Evolutionary conservation across 2,888 invertebrate genomes (phyloP).

Genomic region (Metalampra italica): DNA sequence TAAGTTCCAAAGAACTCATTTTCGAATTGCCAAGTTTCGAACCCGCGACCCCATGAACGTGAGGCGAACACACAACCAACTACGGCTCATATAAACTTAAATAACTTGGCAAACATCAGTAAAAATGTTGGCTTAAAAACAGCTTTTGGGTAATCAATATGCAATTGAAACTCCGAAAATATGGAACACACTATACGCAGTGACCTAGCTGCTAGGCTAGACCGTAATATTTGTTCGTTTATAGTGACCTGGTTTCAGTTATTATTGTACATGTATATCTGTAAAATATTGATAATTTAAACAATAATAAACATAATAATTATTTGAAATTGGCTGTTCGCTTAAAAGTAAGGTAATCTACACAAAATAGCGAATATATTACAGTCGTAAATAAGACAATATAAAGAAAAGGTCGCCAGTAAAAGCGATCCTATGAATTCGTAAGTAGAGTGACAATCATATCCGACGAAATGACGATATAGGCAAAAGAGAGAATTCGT

Average conservation of each 20-base stretch:
- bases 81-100: no score
- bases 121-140: constrained; percentile 4
- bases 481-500: no score
- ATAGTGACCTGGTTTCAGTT: no score
- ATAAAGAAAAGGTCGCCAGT: constrained; percentile 31
- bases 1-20: no score
- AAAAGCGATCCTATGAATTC: constrained; percentile 29
- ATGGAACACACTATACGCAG: constrained; percentile 3
- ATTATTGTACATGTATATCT: no score
- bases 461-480: not conserved
- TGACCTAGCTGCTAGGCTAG: constrained; percentile 3
- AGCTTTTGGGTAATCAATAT: constrained; percentile 5
- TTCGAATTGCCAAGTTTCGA: no score
- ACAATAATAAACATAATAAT: no score
- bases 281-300: no score
- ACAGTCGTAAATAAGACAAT: constrained; percentile 14
- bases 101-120: constrained; percentile 7
- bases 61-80: no score
- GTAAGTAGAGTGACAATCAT: constrained; percentile 14
- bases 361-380: not conserved
- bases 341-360: no score
- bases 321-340: no score
- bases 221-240: not conserved
- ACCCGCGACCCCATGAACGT: no score
- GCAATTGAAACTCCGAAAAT: constrained; percentile 6